Evolutionary conservation across 2,113 vertebrate species (phyloP).

Genomic region (Fukomys damarensis): DNA sequence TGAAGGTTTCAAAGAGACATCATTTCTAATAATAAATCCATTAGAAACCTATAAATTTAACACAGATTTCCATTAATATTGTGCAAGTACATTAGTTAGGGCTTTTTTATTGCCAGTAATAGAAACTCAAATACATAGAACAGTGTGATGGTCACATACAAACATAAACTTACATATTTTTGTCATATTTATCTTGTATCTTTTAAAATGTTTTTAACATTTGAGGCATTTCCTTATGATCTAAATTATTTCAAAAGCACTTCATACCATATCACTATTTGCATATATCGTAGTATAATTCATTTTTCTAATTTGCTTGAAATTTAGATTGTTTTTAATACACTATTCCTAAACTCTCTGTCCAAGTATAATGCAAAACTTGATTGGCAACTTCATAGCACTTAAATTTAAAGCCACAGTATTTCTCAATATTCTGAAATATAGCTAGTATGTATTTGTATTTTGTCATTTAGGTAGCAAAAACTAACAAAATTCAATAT

Average conservation of each 20-base stretch:
- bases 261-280: neutral
- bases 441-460: neutral
- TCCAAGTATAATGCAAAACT: neutral
- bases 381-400: neutral
- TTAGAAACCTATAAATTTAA: neutral
- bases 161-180: neutral
- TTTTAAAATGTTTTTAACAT: neutral
- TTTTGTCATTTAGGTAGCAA: neutral
- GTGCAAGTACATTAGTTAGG: too few species aligned
- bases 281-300: neutral
- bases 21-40: neutral
- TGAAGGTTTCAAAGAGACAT: neutral
- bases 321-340: neutral
- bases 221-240: neutral
- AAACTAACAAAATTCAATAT: slow-evolving; percentile 4
- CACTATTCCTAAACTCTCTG: neutral
- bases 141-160: neutral
- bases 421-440: slow-evolving; percentile 1
- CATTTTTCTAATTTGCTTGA: neutral
- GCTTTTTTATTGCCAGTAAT: neutral
- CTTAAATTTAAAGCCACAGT: neutral
- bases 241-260: neutral
- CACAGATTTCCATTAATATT: neutral
- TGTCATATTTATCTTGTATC: neutral
- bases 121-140: neutral